Evolutionary conservation across 2,113 vertebrate species (phyloP).

Genomic region (Lepidiolamprologus cunningtoni): DNA sequence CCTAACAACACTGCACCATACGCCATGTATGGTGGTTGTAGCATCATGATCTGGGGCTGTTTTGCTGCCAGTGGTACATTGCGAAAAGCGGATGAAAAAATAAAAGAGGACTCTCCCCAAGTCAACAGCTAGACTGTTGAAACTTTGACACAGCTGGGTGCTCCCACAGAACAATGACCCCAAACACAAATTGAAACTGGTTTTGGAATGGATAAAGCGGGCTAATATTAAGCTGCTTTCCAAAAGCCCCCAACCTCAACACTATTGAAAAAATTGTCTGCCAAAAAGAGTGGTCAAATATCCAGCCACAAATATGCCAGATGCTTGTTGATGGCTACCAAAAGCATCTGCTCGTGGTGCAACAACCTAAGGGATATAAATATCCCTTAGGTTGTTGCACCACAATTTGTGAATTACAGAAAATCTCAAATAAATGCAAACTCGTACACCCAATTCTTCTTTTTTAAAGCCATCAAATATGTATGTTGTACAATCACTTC

Average conservation of each 20-base stretch:
- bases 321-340: neutral
- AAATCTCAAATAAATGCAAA: neutral
- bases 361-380: fast-evolving
- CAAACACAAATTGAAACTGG: neutral
- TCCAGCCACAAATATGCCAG: neutral
- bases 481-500: neutral
- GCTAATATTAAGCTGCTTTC: neutral
- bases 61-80: neutral
- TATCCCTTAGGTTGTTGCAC: neutral
- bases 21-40: neutral
- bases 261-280: neutral
- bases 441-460: neutral
- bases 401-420: neutral
- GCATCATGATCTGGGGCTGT: neutral
- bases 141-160: neutral
- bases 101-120: neutral
- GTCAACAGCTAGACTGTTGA: neutral
- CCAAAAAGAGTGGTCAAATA: neutral
- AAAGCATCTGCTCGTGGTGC: neutral
- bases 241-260: neutral
- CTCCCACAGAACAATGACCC: neutral
- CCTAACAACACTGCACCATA: neutral
- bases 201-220: neutral
- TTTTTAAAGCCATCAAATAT: neutral
- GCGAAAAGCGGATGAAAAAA: neutral